Conservation (phyloP, 1,140 invertebrate species). For the Pseudomyrmex cubaensis region DNA sequence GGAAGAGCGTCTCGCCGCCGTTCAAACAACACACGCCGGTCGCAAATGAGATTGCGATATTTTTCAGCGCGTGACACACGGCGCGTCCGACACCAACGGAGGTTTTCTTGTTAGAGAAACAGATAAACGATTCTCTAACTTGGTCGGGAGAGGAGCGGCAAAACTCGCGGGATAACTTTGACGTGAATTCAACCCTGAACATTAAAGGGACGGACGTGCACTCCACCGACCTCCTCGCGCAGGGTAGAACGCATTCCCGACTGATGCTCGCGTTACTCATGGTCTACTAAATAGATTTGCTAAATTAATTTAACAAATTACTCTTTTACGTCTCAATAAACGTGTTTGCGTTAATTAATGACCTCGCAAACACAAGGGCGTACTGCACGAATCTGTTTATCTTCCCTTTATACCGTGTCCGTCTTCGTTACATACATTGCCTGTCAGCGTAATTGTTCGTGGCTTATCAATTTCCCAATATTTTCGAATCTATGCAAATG, state of each 20-base stretch:
- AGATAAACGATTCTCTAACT: not conserved
- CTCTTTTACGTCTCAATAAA: not conserved
- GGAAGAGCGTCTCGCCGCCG: not conserved
- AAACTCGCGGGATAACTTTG: not conserved
- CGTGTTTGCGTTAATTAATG: not conserved
- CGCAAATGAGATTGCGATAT: not conserved
- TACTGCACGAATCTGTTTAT: not conserved
- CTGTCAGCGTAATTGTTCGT: too few relatives aligned
- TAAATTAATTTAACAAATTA: slow-evolving; percentile 30
- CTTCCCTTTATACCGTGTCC: not conserved
- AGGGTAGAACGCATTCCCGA: not conserved
- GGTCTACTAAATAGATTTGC: slow-evolving; percentile 8
- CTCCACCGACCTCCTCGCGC: not conserved
- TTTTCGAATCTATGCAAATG: too few relatives aligned
- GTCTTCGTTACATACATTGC: too few relatives aligned
- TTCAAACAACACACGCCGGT: not conserved
- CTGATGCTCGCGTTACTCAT: not conserved
- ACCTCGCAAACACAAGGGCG: not conserved
- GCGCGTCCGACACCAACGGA: not conserved
- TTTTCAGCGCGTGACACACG: not conserved
- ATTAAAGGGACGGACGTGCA: not conserved
- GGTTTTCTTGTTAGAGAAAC: not conserved
- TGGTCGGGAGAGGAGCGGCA: not conserved
- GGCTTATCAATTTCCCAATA: too few relatives aligned
- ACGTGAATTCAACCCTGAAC: slow-evolving; percentile 4